These are phyloP conservation scores for Barbus barbus DNA, from an alignment of 2,113 vertebrate species.

Conservation along the genomic window DNA sequence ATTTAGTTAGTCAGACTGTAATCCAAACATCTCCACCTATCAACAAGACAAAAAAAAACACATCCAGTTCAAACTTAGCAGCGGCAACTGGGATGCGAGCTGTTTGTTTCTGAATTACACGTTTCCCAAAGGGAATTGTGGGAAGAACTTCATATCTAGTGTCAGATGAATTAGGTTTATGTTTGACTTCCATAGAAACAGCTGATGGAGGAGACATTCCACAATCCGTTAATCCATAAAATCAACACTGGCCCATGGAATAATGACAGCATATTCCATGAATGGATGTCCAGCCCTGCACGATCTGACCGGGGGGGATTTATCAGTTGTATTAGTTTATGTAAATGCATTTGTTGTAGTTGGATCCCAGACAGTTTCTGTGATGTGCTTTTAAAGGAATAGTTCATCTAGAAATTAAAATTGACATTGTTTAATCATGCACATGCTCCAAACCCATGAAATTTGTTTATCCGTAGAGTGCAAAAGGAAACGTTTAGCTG, in stretches of 20 bases:
- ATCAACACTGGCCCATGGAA: neutral
- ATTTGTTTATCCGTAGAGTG: neutral
- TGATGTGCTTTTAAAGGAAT: neutral
- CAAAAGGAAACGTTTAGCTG: neutral
- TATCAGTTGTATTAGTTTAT: neutral
- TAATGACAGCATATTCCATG: neutral
- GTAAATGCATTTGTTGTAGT: neutral
- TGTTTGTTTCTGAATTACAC: slow-evolving; percentile 8
- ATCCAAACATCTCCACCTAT: slow-evolving; percentile 32
- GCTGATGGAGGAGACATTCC: slow-evolving; percentile 8
- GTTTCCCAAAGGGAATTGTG: neutral
- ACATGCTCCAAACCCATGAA: neutral
- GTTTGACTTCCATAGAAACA: slow-evolving; percentile 30
- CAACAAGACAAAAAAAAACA: neutral
- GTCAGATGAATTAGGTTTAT: slow-evolving; percentile 4
- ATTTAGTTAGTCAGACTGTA: neutral
- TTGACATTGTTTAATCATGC: neutral
- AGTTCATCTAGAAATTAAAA: neutral
- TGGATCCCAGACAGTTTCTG: neutral
- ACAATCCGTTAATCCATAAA: neutral
- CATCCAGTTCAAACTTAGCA: neutral
- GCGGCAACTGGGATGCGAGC: neutral
- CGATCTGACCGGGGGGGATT: neutral
- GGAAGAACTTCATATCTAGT: neutral
- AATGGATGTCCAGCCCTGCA: neutral